Conservation (phyloP, 2,888 invertebrate genomes). For the Fissipunctia ypsillon region DNA sequence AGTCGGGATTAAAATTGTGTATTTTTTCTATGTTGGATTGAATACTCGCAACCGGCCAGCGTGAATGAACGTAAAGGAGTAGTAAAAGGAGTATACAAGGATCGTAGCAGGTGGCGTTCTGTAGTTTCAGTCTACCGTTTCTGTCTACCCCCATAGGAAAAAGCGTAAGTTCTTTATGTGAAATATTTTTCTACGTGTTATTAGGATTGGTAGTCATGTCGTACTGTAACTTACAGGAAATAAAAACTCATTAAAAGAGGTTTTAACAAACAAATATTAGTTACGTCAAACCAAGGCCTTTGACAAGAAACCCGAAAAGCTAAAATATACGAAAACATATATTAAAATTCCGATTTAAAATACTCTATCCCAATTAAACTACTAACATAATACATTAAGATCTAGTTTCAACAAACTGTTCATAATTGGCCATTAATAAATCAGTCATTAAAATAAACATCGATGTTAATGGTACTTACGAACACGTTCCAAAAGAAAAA, state of each 20-base stretch:
- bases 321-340: not conserved
- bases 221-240: not conserved
- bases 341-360: not conserved
- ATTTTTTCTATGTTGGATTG: not conserved
- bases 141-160: not conserved
- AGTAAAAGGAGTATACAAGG: not conserved
- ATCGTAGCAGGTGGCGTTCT: not conserved
- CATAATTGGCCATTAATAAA: too few species aligned
- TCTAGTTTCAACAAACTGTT: too few species aligned
- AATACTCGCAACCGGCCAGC: not conserved
- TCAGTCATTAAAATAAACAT: too few species aligned
- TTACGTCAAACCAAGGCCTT: not conserved
- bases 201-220: not conserved
- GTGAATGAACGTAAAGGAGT: not conserved
- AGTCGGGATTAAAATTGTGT: not conserved
- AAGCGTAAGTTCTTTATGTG: not conserved
- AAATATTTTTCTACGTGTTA: not conserved
- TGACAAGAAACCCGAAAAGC: not conserved
- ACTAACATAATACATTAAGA: too few species aligned
- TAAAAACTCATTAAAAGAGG: not conserved
- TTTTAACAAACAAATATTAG: not conserved
- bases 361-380: too few species aligned
- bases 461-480: too few species aligned
- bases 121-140: not conserved
- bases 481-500: too few species aligned